Base-by-base conservation (phyloP, 1,140 invertebrate species). In the Apis laboriosa region DNA sequence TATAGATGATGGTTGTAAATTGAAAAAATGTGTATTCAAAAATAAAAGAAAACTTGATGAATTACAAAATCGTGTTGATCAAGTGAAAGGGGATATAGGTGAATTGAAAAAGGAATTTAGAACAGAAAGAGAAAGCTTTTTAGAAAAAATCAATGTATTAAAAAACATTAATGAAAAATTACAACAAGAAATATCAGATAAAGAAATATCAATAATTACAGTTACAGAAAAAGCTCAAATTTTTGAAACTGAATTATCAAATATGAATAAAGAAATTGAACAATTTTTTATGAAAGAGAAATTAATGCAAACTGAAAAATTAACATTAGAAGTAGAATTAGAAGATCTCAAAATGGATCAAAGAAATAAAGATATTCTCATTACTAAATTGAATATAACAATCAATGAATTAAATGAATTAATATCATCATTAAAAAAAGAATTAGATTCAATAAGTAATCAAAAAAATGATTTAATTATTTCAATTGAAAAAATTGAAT, bases 231-330 rank as follows among this genome's bases (percentile, higher is more conserved):
- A 82, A 67, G 79, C 58, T 8, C 84, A 82, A 68, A 88, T 90
- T 51, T 78, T 92, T 9, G 86, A 90, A 61, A 87, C 81, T 55
- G 85, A 91, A 43, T 71, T 90, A 51, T 17, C 58, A 24, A 74
- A 13, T 63, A 78, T 90, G 79, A 87, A 84, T 13, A 87, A 86
- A 63, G 86, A 87, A 66, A 64, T 92, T 0, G 83, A 89, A 1
- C 71, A 74, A 4, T 67, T 74, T 61, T 86, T 77, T 9, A 13
- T n/a, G 12, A 56, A 34, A 17, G 80, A 75, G 9, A 83, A 81
- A 63, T 55, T 55, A n/a, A 73, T 77, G 0, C 53, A 78, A n/a
- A 67, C 66, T 12, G 71, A 72, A 8, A 85, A 89, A n/a, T 56
- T 88, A 9, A 55, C 72, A 28, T 13, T 90, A 4, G 89, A 90